Conservation (phyloP, 1,140 invertebrate genomes). For the Leucophenga varia region DNA sequence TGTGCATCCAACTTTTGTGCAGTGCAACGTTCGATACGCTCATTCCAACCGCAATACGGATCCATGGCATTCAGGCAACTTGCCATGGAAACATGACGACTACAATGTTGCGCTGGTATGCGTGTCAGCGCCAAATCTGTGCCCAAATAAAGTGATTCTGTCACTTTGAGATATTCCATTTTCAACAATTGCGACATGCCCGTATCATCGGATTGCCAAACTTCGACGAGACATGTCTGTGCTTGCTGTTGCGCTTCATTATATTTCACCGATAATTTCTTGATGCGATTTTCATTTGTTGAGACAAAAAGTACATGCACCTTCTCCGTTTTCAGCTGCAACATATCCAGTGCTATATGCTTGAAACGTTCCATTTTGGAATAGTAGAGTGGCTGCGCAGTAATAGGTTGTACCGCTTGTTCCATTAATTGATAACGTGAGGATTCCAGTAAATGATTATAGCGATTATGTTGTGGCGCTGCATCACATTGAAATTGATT, state of each 20-base stretch:
- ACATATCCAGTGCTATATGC: conserved; percentile 77
- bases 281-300: conserved; percentile 72
- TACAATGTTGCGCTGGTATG: conserved; percentile 76
- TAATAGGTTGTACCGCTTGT: conserved; percentile 74
- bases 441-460: conserved; percentile 65
- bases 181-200: conserved; percentile 56
- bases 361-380: conserved; percentile 73
- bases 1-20: conserved; percentile 67
- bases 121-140: conserved; percentile 70
- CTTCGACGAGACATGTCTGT: conserved; percentile 81
- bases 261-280: conserved; percentile 79
- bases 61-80: conserved; percentile 84
- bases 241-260: conserved; percentile 65
- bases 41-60: conserved; percentile 94
- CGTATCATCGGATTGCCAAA: conserved; percentile 72
- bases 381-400: conserved; percentile 69
- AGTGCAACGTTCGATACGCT: conserved; percentile 69
- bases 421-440: conserved; percentile 87
- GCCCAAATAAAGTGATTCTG: conserved; percentile 81
- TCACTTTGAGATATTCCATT: conserved; percentile 79
- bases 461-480: conserved; percentile 47
- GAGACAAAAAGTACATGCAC: conserved; percentile 79
- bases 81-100: conserved; percentile 66
- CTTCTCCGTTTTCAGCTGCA: conserved; percentile 66
- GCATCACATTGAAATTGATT: conserved; percentile 64